Evolutionary conservation across 2,888 invertebrate genomes (phyloP).

Genomic region (Allygus modestus): DNA sequence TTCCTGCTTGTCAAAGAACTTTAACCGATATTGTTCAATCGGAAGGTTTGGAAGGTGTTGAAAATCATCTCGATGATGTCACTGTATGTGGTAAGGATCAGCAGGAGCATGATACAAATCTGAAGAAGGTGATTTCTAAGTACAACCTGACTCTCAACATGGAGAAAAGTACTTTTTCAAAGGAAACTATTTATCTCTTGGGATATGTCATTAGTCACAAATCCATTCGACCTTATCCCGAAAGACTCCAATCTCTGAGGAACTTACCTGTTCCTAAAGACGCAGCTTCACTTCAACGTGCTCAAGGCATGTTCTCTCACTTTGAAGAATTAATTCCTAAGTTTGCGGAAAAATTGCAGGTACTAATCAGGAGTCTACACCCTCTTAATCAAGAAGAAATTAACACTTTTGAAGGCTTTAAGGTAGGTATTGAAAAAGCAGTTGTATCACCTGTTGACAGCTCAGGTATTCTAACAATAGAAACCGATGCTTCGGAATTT

Average conservation of each 20-base stretch:
- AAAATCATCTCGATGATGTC: conserved; percentile 62
- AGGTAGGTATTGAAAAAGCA: not conserved
- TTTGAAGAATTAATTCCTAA: conserved; percentile 49
- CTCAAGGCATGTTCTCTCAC: conserved; percentile 45
- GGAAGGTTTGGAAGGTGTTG: conserved; percentile 62
- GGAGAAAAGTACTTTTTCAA: conserved; percentile 56
- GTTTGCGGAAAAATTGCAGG: conserved; percentile 5
- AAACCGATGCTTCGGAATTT: conserved; percentile 21
- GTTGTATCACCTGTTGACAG: conserved; percentile 1
- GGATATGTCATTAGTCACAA: conserved; percentile 14
- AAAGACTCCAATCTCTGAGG: not conserved
- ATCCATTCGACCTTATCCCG: conserved; percentile 11
- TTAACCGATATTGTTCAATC: conserved; percentile 28
- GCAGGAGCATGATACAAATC: conserved; percentile 64
- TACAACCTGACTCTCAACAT: conserved; percentile 61
- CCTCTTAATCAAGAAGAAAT: conserved; percentile 4
- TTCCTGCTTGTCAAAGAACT: conserved; percentile 2
- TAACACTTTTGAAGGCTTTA: not conserved
- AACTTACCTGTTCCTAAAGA: conserved; percentile 21
- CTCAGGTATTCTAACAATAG: not conserved
- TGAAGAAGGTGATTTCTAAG: conserved; percentile 44
- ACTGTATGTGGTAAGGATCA: conserved; percentile 65
- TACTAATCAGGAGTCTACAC: not conserved
- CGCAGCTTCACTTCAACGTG: not conserved
- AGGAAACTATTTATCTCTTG: not conserved